Evolutionary conservation across 92 coral and sea anemone genomes (phyloP).

Genomic region (Parazoanthus darwini): DNA sequence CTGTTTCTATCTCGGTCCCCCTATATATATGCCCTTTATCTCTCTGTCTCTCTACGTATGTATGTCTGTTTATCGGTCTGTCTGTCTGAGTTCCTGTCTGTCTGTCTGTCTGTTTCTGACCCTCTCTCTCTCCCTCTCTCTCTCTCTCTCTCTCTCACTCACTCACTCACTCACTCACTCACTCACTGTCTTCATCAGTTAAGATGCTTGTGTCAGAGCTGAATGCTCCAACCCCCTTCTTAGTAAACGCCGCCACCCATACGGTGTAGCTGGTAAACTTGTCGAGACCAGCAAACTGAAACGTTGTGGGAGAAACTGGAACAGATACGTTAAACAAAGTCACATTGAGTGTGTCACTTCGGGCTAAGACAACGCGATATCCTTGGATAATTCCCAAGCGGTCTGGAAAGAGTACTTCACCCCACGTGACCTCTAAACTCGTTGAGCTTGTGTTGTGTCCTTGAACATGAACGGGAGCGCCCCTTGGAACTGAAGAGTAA

Average conservation of each 20-base stretch:
- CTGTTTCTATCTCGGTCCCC: too few species aligned
- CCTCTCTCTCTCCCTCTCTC: too few species aligned
- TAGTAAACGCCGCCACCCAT: slow-evolving; percentile 53
- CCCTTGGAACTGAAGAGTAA: slow-evolving; percentile 10
- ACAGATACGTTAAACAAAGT: slow-evolving; percentile 22
- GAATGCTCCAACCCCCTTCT: slow-evolving; percentile 48
- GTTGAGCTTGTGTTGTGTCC: slow-evolving; percentile 70
- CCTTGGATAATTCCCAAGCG: slow-evolving; percentile 65
- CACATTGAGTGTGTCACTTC: neutral
- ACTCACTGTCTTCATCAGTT: slow-evolving; percentile 43
- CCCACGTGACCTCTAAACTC: slow-evolving; percentile 71
- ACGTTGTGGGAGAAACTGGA: slow-evolving; percentile 22
- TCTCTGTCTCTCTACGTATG: too few species aligned
- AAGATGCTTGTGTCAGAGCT: slow-evolving; percentile 34
- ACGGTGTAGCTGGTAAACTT: slow-evolving; percentile 48
- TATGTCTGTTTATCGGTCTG: too few species aligned
- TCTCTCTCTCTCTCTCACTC: too few species aligned
- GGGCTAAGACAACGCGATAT: slow-evolving; percentile 47
- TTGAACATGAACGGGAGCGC: slow-evolving; percentile 48
- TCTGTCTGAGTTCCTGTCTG: too few species aligned
- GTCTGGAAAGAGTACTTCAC: slow-evolving; percentile 54
- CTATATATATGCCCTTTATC: too few species aligned
- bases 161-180: neutral
- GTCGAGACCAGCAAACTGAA: slow-evolving; percentile 43
- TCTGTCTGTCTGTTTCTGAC: too few species aligned